Evolutionary conservation across 2,113 vertebrate species (phyloP).

Genomic region (Pholis gunnellus): DNA sequence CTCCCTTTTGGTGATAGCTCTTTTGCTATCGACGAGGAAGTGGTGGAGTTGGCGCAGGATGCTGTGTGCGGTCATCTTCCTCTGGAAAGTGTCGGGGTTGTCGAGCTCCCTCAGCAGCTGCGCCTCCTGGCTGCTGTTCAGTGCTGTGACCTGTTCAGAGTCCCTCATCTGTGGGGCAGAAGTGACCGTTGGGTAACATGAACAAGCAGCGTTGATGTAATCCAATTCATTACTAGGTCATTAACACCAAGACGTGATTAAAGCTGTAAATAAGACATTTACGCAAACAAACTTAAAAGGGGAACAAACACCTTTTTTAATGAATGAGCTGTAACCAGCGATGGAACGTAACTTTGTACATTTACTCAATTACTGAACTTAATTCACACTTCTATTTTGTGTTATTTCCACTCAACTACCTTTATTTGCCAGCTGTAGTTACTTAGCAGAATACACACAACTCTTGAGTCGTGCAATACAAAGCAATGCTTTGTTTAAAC

Average conservation of each 20-base stretch:
- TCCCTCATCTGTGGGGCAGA: slow-evolving; percentile 79
- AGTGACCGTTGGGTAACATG: neutral
- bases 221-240: neutral
- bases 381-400: neutral
- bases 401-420: neutral
- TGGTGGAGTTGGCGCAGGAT: slow-evolving; percentile 82
- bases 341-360: neutral
- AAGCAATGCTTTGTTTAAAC: neutral
- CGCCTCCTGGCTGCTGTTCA: slow-evolving; percentile 53
- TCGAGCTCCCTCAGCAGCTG: slow-evolving; percentile 64
- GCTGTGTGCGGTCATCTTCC: slow-evolving; percentile 75
- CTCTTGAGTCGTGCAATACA: neutral
- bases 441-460: neutral
- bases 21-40: slow-evolving; percentile 83
- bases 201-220: neutral
- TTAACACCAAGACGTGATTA: neutral
- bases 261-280: neutral
- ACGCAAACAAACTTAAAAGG: neutral
- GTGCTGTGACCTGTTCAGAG: slow-evolving; percentile 35
- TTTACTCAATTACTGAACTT: neutral
- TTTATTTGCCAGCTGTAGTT: neutral
- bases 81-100: slow-evolving; percentile 72
- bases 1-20: slow-evolving; percentile 70
- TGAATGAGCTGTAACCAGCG: neutral
- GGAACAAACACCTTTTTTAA: neutral